Base-by-base conservation (phyloP, 30 jellyfish, hydroid and myxozoan species). In the Catostylus mosaicus region DNA sequence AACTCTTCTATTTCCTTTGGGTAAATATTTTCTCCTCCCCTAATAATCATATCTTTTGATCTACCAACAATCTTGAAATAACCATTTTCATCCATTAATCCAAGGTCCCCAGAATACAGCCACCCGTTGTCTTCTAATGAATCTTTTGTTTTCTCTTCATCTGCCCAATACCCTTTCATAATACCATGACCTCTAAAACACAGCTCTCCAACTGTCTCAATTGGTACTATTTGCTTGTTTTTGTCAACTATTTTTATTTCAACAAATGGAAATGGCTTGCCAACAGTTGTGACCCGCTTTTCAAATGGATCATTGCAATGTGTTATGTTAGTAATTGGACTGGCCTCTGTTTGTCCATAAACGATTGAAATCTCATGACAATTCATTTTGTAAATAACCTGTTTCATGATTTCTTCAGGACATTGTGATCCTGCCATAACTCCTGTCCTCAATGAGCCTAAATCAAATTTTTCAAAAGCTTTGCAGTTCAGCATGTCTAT, bases 391-490 rank as follows among this genome's bases (percentile, higher is more conserved):
- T 72, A 60, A 24, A 93, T 84, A 35, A 93, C 91, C 77, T 93
- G 94, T 31, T 93, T 88, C 99, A 93, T 93, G 26, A 93, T 80
- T 83, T 93, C 99, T 45, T 79, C 88, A 27, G 99, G 99, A 33
- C 99, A 93, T 36, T 93, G 99, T 0, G 99, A 83, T 11, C 99
- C 99, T 12, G 97, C 99, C 97, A 88, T 93, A 20, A 93, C 88
- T 0, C 99, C 99, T 87, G 99, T 93, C 50, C 94, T 56, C 31
- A 93, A 67, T 10, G 91, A 51, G 2, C 72, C 3, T 24, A 73
- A 88, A 77, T 93, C 73, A 80, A 5, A 87, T 2, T 83, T 35
- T 20, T 76, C 80, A 77, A 87, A 87, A 2, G 67, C 40, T 12
- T 88, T 88, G 37, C 60, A 90, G 66, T 93, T 80, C 19, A 93